Conservation (phyloP, 2,113 vertebrate genomes). For the Podarcis cretensis region DNA sequence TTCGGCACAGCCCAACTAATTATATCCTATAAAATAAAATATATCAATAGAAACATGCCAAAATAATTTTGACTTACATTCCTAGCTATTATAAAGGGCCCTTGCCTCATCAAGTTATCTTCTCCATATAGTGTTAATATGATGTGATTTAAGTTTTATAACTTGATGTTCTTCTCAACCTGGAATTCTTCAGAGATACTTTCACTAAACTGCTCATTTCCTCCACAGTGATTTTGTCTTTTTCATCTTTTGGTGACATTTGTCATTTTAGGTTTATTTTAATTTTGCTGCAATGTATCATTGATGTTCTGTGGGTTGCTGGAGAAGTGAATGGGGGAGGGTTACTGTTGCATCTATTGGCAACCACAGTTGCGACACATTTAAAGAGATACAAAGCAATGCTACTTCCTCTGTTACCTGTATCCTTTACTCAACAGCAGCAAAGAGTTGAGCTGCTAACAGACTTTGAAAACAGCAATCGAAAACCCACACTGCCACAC, state of each 20-base stretch:
- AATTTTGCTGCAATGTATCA: not conserved
- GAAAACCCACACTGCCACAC: not conserved
- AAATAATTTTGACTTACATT: not conserved
- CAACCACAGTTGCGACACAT: too few species aligned
- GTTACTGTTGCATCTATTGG: not conserved
- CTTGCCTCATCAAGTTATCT: not conserved
- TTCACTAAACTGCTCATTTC: not conserved
- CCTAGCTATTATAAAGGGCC: not conserved
- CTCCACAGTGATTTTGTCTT: not conserved
- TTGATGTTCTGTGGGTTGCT: too few species aligned
- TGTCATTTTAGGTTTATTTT: not conserved
- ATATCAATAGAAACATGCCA: not conserved
- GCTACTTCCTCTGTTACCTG: not conserved
- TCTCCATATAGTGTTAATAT: not conserved
- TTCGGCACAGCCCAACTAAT: not conserved
- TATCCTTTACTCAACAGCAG: not conserved
- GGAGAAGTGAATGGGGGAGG: not conserved
- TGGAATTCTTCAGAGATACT: not conserved
- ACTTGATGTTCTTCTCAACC: slow-evolving; percentile 8
- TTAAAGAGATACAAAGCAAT: not conserved
- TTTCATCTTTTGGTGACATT: not conserved
- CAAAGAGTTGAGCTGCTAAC: not conserved
- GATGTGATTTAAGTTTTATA: not conserved
- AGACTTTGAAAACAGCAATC: not conserved
- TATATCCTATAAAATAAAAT: not conserved